Percentiles rank a stretch among this genome's conserved stretches.
Evolutionary conservation across 2,113 vertebrate species (phyloP).

Genomic region (Herpailurus yagouaroundi): DNA sequence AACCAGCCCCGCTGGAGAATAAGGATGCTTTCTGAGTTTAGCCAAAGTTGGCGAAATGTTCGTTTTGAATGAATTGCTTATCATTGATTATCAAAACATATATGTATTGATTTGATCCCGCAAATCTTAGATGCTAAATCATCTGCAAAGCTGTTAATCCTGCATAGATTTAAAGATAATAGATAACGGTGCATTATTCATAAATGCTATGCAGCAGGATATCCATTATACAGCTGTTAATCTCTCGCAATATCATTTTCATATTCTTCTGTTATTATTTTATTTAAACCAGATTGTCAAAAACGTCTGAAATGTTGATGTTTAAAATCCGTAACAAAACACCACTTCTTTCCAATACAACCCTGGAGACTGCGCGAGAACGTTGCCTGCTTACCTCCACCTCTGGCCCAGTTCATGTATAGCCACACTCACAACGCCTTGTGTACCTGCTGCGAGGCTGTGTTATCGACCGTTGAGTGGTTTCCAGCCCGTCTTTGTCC

Average conservation of each 20-base stretch:
- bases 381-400: neutral
- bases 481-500: conserved; percentile 69
- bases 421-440: neutral
- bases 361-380: neutral
- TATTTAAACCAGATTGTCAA: conserved; percentile 48
- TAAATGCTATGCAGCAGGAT: conserved; percentile 25
- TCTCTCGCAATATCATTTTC: conserved; percentile 50
- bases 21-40: conserved; percentile 20
- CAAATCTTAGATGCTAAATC: conserved; percentile 56
- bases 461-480: conserved; percentile 21
- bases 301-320: conserved; percentile 51
- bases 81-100: conserved; percentile 57
- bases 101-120: conserved; percentile 66
- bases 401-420: neutral
- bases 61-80: conserved; percentile 62
- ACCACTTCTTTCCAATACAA: neutral
- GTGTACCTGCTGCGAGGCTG: neutral
- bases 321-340: conserved; percentile 58
- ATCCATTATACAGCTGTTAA: conserved; percentile 39
- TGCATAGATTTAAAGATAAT: conserved; percentile 70
- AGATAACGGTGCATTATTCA: conserved; percentile 49
- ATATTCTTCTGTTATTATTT: conserved; percentile 56
- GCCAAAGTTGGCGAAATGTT: neutral
- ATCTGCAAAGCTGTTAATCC: conserved; percentile 62
- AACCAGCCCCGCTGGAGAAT: neutral